These are phyloP conservation scores for Paramormyrops kingsleyae DNA, from an alignment of 2,113 vertebrate species.

Conservation along the genomic window DNA sequence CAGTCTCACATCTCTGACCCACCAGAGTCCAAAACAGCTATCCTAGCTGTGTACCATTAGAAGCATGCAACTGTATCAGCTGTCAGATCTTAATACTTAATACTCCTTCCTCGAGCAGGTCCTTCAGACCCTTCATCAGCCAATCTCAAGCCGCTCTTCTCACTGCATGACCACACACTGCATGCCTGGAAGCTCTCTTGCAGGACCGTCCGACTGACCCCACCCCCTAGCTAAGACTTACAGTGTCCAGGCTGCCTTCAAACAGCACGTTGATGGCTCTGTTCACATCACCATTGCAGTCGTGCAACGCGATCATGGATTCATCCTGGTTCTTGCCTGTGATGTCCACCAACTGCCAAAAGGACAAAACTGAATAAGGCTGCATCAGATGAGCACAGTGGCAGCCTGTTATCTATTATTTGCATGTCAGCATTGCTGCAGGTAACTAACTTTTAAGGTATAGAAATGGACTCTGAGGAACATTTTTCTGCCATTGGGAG, in stretches of 20 bases:
- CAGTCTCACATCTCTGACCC: background rate
- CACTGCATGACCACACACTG: background rate
- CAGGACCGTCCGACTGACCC: background rate
- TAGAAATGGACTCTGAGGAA: background rate
- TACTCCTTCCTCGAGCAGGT: background rate
- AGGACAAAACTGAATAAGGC: constrained; percentile 17
- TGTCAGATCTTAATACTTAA: background rate
- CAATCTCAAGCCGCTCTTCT: background rate
- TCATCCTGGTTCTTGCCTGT: constrained; percentile 98
- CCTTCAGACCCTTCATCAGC: background rate
- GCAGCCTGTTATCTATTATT: background rate
- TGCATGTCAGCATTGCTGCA: background rate
- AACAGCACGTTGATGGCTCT: constrained; percentile 96
- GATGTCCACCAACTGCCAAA: constrained; percentile 86
- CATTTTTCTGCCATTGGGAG: background rate
- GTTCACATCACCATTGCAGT: constrained; percentile 95
- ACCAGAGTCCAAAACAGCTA: background rate
- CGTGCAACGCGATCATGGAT: constrained; percentile 96
- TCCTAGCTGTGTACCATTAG: background rate
- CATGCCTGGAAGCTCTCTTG: background rate
- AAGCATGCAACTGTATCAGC: background rate
- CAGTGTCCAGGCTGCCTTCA: constrained; percentile 96
- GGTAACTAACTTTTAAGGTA: background rate
- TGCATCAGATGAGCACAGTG: background rate
- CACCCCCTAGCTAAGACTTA: constrained; percentile 46